Conservation (phyloP, 2,113 vertebrate species). For the Odobenus rosmarus region DNA sequence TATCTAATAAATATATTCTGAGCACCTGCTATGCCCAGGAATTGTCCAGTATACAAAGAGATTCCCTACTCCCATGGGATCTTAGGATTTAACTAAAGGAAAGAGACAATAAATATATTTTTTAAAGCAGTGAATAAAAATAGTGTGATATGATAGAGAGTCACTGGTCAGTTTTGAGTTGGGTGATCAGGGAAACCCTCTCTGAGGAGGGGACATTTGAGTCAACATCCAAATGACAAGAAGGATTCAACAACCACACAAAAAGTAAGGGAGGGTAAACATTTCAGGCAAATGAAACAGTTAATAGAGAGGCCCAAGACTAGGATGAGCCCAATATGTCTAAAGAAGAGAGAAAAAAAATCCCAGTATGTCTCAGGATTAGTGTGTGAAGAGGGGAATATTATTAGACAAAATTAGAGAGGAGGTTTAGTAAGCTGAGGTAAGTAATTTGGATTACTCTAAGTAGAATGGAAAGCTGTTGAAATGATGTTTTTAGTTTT, state of each 20-base stretch:
- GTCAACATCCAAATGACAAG: neutral
- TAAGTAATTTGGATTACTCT: neutral
- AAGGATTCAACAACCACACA: neutral
- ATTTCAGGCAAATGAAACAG: neutral
- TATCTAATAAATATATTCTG: neutral
- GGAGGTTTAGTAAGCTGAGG: neutral
- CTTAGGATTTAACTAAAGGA: neutral
- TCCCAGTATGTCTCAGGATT: neutral
- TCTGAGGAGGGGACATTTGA: neutral
- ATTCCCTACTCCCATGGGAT: neutral
- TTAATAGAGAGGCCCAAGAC: neutral
- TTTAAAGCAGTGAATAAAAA: neutral
- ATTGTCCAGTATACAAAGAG: neutral
- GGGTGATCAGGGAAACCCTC: neutral
- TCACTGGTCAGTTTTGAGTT: neutral
- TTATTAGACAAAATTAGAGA: neutral
- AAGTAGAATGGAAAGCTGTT: neutral
- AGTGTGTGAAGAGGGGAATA: neutral
- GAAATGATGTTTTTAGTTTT: neutral
- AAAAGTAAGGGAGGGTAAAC: neutral
- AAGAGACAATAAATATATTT: neutral
- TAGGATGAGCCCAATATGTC: neutral
- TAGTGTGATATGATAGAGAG: neutral
- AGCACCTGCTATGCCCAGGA: neutral
- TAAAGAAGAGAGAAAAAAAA: neutral